Percentiles rank a stretch among this genome's conserved stretches.
Evolutionary conservation across 2,888 invertebrate species (phyloP).

Genomic region (Harpagoxenus sublaevis): DNA sequence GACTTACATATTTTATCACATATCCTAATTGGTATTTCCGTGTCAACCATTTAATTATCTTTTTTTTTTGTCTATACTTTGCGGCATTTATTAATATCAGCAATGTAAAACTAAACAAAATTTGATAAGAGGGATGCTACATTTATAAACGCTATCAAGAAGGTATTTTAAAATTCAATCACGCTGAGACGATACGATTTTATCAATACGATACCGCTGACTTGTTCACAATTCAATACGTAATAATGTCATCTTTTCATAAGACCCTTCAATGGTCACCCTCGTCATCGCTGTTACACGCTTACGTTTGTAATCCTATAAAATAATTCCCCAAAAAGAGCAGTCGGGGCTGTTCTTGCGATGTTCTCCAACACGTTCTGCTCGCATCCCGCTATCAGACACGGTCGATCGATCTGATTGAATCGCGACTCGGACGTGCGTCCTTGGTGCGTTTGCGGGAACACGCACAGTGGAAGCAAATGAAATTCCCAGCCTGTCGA

Average conservation of each 20-base stretch:
- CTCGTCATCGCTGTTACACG: conserved; percentile 3
- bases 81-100: background rate
- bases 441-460: conserved; percentile 65
- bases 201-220: background rate
- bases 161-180: conserved; percentile 11
- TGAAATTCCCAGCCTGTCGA: conserved; percentile 74
- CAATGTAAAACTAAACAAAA: conserved; percentile 8
- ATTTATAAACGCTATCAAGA: background rate
- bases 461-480: conserved; percentile 70
- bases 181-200: conserved; percentile 1
- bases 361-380: conserved; percentile 40
- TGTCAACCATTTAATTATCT: background rate
- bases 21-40: background rate
- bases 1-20: background rate
- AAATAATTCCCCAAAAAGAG: conserved; percentile 40
- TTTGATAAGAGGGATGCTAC: background rate
- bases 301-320: conserved; percentile 46
- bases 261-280: background rate
- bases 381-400: conserved; percentile 48
- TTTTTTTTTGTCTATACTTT: background rate
- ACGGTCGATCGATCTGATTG: conserved; percentile 64
- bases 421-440: conserved; percentile 69
- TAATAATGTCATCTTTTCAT: background rate
- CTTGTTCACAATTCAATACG: conserved; percentile 37
- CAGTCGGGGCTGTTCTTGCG: background rate